Evolutionary conservation across 2,797 vertebrate genomes (phyloP), one percentile per base, ranked within the genome.

Genomic region (Scyliorhinus canicula): DNA sequence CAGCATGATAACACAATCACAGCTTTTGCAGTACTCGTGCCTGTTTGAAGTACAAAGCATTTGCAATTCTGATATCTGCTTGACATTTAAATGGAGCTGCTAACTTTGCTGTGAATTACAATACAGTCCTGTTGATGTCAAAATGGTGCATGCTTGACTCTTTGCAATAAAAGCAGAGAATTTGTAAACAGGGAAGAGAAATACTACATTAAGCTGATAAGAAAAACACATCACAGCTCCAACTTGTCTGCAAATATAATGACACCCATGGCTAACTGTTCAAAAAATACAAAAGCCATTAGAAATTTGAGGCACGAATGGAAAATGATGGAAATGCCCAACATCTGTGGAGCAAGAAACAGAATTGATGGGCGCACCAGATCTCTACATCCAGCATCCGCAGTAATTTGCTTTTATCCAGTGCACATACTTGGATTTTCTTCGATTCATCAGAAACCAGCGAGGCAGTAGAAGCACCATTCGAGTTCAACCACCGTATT

Each of bases 11-110:
- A 90, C 60, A 3, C 40, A 63, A 91, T 8, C 5, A 40, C 86
- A 91, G 12, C 8, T n/a, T 91, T 40, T 63, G 57, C n/a, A 63
- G 57, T 21, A 1, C 4, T 50, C 7, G 24, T 60, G 35, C 60
- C 28, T 91, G 16, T n/a, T 91, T 40, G 35, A 40, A 40, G 57
- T 40, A 91, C 35, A 60, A 91, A 63, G 14, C 60, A 91, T 91
- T 91, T 91, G 31, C 88, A 91, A 40, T 91, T 91, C 57, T 40
- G 28, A 91, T 63, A 63, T 40, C 88, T 16, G n/a, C 28, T 60
- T 91, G 57, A 40, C 85, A 88, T 91, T 91, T 91, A 60, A 91
- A 91, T 28, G 31, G 50, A 91, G 57, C n/a, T 60, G 31, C 63
- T 63, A 60, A 63, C 14, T 60, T 88, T 91, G 14, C n/a, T 40